These are phyloP conservation scores for Rafetus swinhoei DNA, from an alignment of 2,113 vertebrate genomes.

Conservation along the genomic window DNA sequence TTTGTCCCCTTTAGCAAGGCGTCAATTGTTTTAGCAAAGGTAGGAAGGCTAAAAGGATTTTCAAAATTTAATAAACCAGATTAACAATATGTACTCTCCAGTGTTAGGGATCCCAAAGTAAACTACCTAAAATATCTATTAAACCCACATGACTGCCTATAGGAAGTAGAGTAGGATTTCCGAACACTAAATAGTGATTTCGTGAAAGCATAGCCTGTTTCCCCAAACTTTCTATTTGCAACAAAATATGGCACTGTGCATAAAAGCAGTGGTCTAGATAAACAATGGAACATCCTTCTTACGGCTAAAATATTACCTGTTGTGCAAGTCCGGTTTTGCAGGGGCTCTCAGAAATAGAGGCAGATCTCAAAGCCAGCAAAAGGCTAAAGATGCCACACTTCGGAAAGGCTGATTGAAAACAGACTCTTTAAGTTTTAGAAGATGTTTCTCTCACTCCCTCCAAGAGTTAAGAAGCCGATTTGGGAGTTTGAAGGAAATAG, in stretches of 20 bases:
- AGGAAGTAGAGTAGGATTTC: constrained; percentile 22
- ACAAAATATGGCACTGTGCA: not conserved
- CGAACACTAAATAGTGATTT: constrained; percentile 6
- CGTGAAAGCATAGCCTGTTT: not conserved
- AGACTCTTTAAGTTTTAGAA: constrained; percentile 79
- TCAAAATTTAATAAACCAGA: constrained; percentile 80
- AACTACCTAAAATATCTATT: constrained; percentile 29
- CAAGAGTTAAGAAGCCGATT: constrained; percentile 65
- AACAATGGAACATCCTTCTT: constrained; percentile 34
- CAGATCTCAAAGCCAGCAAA: constrained; percentile 57
- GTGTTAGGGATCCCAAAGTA: constrained; percentile 54
- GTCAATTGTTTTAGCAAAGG: constrained; percentile 85
- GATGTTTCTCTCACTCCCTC: constrained; percentile 56
- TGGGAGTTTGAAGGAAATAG: constrained; percentile 78
- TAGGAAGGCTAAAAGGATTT: constrained; percentile 89
- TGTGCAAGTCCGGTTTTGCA: constrained; percentile 61
- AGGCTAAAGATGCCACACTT: constrained; percentile 75
- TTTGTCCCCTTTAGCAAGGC: constrained; percentile 81
- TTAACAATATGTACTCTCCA: constrained; percentile 71
- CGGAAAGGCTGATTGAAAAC: constrained; percentile 79
- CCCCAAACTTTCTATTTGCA: constrained; percentile 7
- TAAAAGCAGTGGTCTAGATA: not conserved
- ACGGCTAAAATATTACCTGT: constrained; percentile 76
- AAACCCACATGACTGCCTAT: not conserved
- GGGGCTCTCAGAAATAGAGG: constrained; percentile 45